Base-by-base conservation (phyloP, 2,888 invertebrate genomes). In the Agrenia bidenticulata region DNA sequence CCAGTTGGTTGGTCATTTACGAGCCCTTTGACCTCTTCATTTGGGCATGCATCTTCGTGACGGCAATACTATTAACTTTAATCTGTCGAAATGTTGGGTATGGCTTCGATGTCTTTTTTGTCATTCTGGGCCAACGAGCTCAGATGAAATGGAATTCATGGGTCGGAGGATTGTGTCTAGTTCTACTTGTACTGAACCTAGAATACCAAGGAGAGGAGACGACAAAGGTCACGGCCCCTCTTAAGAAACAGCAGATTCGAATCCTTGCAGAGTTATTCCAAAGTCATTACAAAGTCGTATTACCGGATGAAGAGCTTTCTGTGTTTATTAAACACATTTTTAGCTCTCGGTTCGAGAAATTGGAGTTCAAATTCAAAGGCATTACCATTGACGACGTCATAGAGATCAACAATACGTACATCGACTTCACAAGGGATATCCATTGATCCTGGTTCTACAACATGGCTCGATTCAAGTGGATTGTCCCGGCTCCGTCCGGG, bases 401-500 rank as follows among this genome's bases (percentile, higher is more conserved):
- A 4, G 41, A 17, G 2, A 9, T 26, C 9, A 27, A 21, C 41
- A 2, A 17, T 2, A 37, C 19, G 2, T 17, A n/a, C 9, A 27
- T 58, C 2, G n/a, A 58, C 41, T 4, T 58, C 2, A 24, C 4
- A 5, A 45, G 26, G 11, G 58, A 45, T 1, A 17, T 58, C 15
- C 19, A 24, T 17, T 17, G 2, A 2, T 4, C 15, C 2, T 58
- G 58, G 58, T 58, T 58, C 23, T 2, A n/a, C 2, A 5, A 19
- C 15, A 4, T 58, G 58, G 49, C 42, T 4, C 41, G 19, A n/a
- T 39, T 39, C 27, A 58, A 58, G 24, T 58, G 49, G 45, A 42
- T 58, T 9, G 42, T 58, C 23, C 27, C 58, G 1, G 41, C 23
- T 17, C 7, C 45, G 2, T 1, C 26, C n/a, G 7, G 9, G 15